Conservation (phyloP, 2,797 vertebrate species). For the Rhyacichthys aspro region DNA sequence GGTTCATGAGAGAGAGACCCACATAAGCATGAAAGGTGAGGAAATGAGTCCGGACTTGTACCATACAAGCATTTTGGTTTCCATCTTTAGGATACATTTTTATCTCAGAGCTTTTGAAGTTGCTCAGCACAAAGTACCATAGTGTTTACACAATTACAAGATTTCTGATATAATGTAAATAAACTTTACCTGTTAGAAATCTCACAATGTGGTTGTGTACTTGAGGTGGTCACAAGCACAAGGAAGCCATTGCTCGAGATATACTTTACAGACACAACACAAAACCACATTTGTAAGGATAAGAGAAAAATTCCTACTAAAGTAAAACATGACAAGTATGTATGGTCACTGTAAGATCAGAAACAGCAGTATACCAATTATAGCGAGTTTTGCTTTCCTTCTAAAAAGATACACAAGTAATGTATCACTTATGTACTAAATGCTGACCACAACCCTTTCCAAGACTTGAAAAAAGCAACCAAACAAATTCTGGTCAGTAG, state of each 20-base stretch:
- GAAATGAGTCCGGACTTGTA: constrained; percentile 64
- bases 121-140: too few species aligned
- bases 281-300: too few species aligned
- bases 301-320: too few species aligned
- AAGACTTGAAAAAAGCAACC: constrained; percentile 36
- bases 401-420: constrained; percentile 46
- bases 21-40: constrained; percentile 54
- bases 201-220: too few species aligned
- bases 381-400: constrained; percentile 40
- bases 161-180: too few species aligned
- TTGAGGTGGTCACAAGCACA: too few species aligned
- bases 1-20: constrained; percentile 15
- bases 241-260: too few species aligned
- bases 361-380: constrained; percentile 52
- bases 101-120: constrained; percentile 9
- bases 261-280: too few species aligned
- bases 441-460: constrained; percentile 43
- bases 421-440: constrained; percentile 48
- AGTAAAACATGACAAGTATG: too few species aligned
- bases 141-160: too few species aligned
- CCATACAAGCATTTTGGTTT: too few species aligned
- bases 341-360: constrained; percentile 2
- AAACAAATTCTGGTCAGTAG: constrained; percentile 42
- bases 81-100: constrained; percentile 18
- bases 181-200: too few species aligned